phyloP scores from a whole-genome alignment of 2,888 invertebrate species.

The Ophion ellenae region DNA sequence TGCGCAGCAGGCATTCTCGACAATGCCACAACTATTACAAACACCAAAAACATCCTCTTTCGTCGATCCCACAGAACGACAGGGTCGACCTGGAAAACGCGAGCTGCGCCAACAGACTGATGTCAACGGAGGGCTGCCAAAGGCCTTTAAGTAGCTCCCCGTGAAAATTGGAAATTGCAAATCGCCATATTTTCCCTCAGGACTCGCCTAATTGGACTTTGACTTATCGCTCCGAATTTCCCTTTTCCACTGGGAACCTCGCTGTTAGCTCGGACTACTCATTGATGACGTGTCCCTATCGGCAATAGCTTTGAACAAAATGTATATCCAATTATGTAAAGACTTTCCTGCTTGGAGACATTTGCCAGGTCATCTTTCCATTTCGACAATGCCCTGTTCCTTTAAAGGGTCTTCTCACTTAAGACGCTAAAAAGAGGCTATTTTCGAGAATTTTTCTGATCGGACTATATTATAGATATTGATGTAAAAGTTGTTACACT shows the following conservation, averaged over 20 bases:
- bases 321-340: not conserved
- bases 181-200: not conserved
- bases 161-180: not conserved
- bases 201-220: not conserved
- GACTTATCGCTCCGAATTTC: not conserved
- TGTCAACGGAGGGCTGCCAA: not conserved
- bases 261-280: not conserved
- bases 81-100: not conserved
- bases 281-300: not conserved
- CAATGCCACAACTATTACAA: not conserved
- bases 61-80: conserved; percentile 2
- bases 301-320: not conserved
- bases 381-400: too few relatives aligned
- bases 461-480: too few relatives aligned
- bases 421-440: too few relatives aligned
- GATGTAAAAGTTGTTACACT: too few relatives aligned
- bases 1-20: not conserved
- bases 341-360: not conserved
- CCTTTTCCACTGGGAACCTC: not conserved
- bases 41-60: conserved; percentile 33
- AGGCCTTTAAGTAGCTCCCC: conserved; percentile 41
- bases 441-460: too few relatives aligned
- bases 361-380: too few relatives aligned
- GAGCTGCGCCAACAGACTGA: conserved; percentile 18
- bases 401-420: too few relatives aligned